Conservation (phyloP, 2,113 vertebrate genomes). For the Craseonycteris thonglongyai region DNA sequence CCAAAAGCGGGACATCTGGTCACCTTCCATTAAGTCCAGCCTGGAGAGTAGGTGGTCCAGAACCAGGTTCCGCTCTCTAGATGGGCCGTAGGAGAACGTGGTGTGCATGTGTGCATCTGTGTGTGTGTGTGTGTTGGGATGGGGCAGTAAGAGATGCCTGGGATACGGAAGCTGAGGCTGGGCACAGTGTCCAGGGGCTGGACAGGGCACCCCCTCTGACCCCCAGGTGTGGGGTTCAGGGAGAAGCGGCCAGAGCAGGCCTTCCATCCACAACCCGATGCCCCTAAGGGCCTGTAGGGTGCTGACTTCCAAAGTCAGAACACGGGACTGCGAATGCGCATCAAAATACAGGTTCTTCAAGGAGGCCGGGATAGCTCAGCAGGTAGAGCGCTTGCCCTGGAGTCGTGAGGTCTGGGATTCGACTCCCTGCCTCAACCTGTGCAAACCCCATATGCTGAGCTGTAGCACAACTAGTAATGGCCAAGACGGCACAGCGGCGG, state of each 20-base stretch:
- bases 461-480: too few relatives aligned
- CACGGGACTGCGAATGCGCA: background rate
- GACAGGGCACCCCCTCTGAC: background rate
- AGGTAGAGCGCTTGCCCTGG: too few relatives aligned
- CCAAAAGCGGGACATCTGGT: too few relatives aligned
- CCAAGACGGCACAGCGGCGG: too few relatives aligned
- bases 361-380: too few relatives aligned
- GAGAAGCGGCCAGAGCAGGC: background rate
- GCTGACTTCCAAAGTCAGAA: background rate
- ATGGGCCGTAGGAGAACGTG: fast-evolving
- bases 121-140: fast-evolving
- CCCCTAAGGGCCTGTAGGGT: fast-evolving
- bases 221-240: too few relatives aligned
- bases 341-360: background rate
- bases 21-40: background rate
- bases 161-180: background rate
- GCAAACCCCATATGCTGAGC: too few relatives aligned
- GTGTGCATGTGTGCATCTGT: background rate
- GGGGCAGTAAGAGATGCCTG: background rate
- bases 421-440: too few relatives aligned
- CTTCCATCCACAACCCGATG: background rate
- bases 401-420: too few relatives aligned
- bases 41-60: background rate
- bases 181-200: background rate
- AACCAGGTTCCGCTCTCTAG: background rate